phyloP scores from a whole-genome alignment of 2,797 vertebrate species.

The Gorsachius magnificus region DNA sequence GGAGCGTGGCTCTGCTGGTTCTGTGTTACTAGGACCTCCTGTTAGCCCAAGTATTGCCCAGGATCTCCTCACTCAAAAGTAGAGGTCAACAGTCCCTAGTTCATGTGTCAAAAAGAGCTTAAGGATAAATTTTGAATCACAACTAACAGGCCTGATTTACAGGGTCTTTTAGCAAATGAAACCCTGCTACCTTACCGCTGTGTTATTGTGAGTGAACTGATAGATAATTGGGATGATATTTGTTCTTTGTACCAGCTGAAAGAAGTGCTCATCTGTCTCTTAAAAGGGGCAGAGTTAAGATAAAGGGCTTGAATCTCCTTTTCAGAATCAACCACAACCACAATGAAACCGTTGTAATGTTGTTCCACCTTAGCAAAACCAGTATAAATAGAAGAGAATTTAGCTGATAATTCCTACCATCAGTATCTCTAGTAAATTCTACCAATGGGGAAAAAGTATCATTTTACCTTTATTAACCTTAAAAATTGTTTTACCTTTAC shows the following conservation, averaged over 20 bases:
- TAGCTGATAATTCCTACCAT: not conserved
- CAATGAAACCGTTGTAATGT: not conserved
- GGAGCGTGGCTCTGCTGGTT: not conserved
- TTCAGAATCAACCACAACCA: not conserved
- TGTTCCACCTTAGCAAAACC: not conserved
- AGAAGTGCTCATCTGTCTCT: not conserved
- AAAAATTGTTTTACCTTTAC: not conserved
- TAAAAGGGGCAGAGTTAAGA: not conserved
- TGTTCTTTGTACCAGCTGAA: not conserved
- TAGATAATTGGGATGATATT: not conserved
- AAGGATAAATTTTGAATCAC: not conserved
- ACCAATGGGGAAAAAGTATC: not conserved
- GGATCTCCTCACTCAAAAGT: not conserved
- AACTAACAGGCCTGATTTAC: not conserved
- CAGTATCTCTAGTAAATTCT: not conserved
- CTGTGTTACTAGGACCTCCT: not conserved
- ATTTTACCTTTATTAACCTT: not conserved
- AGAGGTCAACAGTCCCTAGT: not conserved
- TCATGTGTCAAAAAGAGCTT: not conserved
- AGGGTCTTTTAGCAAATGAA: not conserved
- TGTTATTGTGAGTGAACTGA: not conserved
- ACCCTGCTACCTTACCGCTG: not conserved
- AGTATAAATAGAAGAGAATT: not conserved
- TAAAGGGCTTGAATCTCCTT: not conserved
- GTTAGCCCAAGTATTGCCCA: not conserved